phyloP scores from a whole-genome alignment of 2,888 invertebrate genomes.

The Xestia c-nigrum region DNA sequence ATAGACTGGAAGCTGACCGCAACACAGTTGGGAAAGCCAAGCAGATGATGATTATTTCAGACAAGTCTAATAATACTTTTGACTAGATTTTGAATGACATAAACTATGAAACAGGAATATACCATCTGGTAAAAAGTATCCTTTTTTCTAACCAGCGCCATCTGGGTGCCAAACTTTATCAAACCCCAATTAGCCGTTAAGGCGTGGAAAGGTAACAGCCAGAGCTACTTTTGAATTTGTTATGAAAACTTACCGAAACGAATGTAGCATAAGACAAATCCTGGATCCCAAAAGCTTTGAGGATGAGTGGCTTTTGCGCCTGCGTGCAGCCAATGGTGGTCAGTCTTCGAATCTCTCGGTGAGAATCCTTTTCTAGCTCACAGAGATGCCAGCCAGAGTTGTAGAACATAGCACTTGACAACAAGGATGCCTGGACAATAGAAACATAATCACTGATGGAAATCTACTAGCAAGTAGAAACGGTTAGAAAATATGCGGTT shows the following conservation, averaged over 20 bases:
- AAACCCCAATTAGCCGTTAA: not conserved
- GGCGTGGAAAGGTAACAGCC: not conserved
- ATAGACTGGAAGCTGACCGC: too few species aligned
- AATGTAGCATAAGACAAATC: conserved; percentile 86
- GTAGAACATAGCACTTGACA: conserved; percentile 81
- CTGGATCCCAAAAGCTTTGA: conserved; percentile 87
- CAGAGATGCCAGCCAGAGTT: conserved; percentile 84
- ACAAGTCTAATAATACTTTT: not conserved
- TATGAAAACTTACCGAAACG: conserved; percentile 79
- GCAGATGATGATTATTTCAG: not conserved
- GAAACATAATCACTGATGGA: not conserved
- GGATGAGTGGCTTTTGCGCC: conserved; percentile 84
- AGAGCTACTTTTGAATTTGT: not conserved
- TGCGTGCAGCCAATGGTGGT: conserved; percentile 85
- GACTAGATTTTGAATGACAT: not conserved
- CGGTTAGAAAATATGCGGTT: not conserved
- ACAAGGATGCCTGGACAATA: conserved; percentile 79
- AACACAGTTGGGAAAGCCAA: too few species aligned
- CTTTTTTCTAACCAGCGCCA: not conserved
- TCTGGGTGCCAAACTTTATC: not conserved
- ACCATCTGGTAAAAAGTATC: not conserved
- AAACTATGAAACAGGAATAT: not conserved
- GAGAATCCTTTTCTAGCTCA: conserved; percentile 69
- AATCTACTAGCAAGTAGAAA: not conserved
- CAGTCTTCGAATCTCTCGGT: conserved; percentile 77